Evolutionary conservation across 2,113 vertebrate species (phyloP).

Genomic region (Tachuris rubrigastra): DNA sequence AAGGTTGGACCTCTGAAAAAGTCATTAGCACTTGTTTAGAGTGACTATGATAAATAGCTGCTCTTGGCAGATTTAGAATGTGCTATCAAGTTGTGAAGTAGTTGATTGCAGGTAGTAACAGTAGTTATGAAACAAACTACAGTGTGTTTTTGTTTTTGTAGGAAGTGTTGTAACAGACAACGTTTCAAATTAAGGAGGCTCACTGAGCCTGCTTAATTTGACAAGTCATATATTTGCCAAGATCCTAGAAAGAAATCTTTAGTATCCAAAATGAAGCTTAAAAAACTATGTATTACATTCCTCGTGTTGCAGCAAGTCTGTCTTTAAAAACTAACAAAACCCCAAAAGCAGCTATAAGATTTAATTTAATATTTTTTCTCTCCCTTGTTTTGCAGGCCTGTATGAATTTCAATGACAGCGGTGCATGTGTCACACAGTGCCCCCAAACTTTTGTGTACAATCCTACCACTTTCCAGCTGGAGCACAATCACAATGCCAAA

Average conservation of each 20-base stretch:
- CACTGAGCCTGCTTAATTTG: background rate
- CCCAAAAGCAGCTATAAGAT: background rate
- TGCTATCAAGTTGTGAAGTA: background rate
- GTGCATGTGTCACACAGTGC: constrained; percentile 95
- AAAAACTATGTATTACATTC: background rate
- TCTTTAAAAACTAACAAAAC: background rate
- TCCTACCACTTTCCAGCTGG: constrained; percentile 92
- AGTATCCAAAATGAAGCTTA: background rate
- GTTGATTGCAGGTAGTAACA: background rate
- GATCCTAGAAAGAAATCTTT: background rate
- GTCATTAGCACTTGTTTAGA: constrained; percentile 43
- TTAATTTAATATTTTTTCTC: background rate
- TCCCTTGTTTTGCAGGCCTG: constrained; percentile 82
- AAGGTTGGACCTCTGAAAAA: constrained; percentile 1
- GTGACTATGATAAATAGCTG: constrained; percentile 3
- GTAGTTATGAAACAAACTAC: background rate
- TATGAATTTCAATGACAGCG: constrained; percentile 98
- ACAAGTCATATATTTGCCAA: background rate
- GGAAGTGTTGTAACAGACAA: background rate
- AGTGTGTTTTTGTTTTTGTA: background rate
- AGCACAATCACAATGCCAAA: constrained; percentile 93
- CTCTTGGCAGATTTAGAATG: background rate
- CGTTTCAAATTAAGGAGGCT: background rate
- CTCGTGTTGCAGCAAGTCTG: background rate
- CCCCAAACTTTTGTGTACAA: constrained; percentile 98